Evolutionary conservation across 2,888 invertebrate species (phyloP).

Genomic region (Chelonus formosanus): DNA sequence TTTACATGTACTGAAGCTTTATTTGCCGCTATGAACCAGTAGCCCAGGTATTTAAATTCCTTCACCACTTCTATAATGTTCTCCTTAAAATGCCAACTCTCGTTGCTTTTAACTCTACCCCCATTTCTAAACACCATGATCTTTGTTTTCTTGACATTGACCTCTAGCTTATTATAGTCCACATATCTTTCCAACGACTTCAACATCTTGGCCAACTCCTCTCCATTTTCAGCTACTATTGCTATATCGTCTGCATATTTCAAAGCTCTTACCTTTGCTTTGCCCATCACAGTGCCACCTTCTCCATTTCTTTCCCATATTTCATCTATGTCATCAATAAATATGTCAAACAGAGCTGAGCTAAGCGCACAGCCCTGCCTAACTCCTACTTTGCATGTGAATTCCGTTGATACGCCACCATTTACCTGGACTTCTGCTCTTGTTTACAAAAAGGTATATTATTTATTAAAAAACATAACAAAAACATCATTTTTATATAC

Average conservation of each 20-base stretch:
- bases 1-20: not conserved
- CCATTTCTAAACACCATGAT: constrained; percentile 34
- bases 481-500: too few species aligned
- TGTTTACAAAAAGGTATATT: too few species aligned
- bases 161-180: constrained; percentile 17
- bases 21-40: constrained; percentile 6
- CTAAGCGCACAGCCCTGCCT: constrained; percentile 18
- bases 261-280: too few species aligned
- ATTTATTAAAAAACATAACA: too few species aligned
- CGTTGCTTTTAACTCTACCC: constrained; percentile 16
- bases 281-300: constrained; percentile 17
- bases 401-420: too few species aligned
- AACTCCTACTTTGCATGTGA: too few species aligned
- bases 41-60: constrained; percentile 34
- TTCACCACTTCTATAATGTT: constrained; percentile 32
- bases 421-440: too few species aligned
- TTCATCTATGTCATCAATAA: constrained; percentile 12
- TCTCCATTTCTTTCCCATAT: not conserved
- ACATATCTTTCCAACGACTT: constrained; percentile 19
- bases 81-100: constrained; percentile 26
- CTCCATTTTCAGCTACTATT: not conserved
- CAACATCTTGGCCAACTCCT: constrained; percentile 11
- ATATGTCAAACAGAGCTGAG: constrained; percentile 1
- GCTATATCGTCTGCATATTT: constrained; percentile 9
- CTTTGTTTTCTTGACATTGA: constrained; percentile 34